Conservation (phyloP, 92 coral and sea anemone genomes). For the Palythoa caribaeorum region DNA sequence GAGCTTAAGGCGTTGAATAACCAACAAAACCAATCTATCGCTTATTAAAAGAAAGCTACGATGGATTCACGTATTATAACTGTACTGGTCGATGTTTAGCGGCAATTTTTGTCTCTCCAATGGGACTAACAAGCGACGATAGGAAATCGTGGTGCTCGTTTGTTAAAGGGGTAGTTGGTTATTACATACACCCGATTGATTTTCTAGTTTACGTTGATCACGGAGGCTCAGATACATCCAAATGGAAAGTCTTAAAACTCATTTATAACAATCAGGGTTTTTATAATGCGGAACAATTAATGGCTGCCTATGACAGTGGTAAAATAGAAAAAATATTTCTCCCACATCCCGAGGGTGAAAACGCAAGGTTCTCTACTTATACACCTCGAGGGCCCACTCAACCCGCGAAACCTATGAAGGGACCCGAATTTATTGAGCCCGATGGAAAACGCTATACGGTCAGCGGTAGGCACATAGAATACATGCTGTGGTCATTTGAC, state of each 20-base stretch:
- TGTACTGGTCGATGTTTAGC: constrained; percentile 74
- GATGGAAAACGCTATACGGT: constrained; percentile 81
- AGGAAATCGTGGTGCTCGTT: constrained; percentile 72
- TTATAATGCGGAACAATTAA: constrained; percentile 50
- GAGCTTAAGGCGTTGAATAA: constrained; percentile 2
- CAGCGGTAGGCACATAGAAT: constrained; percentile 65
- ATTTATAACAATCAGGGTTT: constrained; percentile 70
- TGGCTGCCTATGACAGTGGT: constrained; percentile 52
- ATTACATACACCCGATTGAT: constrained; percentile 59
- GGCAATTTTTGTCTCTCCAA: constrained; percentile 48
- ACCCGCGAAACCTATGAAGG: constrained; percentile 68
- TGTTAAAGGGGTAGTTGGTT: constrained; percentile 12
- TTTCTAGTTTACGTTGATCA: constrained; percentile 69
- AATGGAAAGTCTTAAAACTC: constrained; percentile 64
- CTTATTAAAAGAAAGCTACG: constrained; percentile 55
- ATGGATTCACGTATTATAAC: constrained; percentile 43
- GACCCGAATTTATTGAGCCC: constrained; percentile 72
- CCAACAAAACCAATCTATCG: constrained; percentile 54
- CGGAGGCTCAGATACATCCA: constrained; percentile 62
- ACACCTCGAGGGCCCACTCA: constrained; percentile 66
- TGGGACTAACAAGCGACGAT: constrained; percentile 57
- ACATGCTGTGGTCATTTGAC: constrained; percentile 83
- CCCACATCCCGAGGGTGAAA: constrained; percentile 36
- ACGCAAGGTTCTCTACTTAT: constrained; percentile 51
- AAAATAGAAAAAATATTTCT: constrained; percentile 37